Evolutionary conservation across 2,113 vertebrate genomes (phyloP), one percentile per base, ranked within the genome.

Genomic region (Muscicapa adusta): DNA sequence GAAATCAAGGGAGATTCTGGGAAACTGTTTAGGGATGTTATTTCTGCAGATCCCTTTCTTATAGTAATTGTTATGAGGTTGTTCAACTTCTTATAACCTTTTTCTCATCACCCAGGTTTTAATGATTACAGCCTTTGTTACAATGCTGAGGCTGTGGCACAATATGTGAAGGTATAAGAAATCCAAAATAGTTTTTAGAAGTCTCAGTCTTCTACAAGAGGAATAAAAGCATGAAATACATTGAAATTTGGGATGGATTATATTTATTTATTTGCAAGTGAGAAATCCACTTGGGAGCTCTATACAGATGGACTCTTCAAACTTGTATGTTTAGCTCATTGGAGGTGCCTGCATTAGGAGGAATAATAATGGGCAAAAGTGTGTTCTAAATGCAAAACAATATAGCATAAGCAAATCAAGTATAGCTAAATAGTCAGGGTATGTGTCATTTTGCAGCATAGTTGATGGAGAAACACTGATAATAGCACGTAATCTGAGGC

Each of bases 21-120:
- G n/a, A n/a, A n/a, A n/a, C n/a, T n/a, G n/a, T n/a, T n/a, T n/a
- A 24, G 16, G 45, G 7, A 28, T 0, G 0, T 23, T 54, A 42
- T 12, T 85, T 71, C 58, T 73, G 13, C 19, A 71, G 23, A 43
- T 40, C 8, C n/a, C 4, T 13, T 65, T 83, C 10, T 31, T 53
- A 34, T 19, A 36, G 53, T 50, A 6, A 7, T 48, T 40, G 12
- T 25, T 56, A 60, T 25, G 17, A 5, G 14, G 31, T 40, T 28
- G 9, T 40, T 61, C 9, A 53, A 16, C 8, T n/a, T 85, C 5
- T 60, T 67, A 23, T 7, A 57, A 45, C 8, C 0, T 58, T 78
- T 85, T 74, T 50, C 4, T 50, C 16, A 5, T 47, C 8, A 14
- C 12, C 22, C 5, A 38, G 10, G 1, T 48, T 93, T 79, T 83